phyloP scores from a whole-genome alignment of 2,797 vertebrate species.

The Rallus crepitans region DNA sequence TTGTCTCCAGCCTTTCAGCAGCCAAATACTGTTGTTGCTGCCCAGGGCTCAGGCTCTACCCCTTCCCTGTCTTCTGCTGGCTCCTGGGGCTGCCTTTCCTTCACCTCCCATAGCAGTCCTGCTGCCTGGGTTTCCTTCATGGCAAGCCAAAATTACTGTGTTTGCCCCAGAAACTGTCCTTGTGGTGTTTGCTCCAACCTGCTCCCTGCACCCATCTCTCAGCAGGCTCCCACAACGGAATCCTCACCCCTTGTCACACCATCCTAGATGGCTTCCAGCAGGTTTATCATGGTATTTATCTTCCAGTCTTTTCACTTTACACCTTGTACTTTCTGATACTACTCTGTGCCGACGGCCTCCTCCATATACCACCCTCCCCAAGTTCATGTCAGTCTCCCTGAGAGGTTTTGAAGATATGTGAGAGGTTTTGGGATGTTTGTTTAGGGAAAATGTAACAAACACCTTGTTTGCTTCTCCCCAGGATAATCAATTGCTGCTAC shows the following conservation, averaged over 20 bases:
- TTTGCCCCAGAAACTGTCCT: background rate
- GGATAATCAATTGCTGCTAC: background rate
- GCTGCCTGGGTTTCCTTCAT: background rate
- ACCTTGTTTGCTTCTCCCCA: background rate
- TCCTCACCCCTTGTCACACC: accelerated
- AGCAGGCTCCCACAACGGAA: background rate
- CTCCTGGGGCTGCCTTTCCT: background rate
- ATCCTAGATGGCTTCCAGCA: background rate
- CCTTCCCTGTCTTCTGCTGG: accelerated
- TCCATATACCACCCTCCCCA: background rate
- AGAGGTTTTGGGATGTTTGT: background rate
- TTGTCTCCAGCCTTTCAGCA: background rate
- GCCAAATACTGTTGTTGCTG: background rate
- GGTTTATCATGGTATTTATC: no score
- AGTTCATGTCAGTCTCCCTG: background rate
- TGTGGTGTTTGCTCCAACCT: background rate
- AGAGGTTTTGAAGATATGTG: background rate
- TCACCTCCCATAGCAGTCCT: accelerated
- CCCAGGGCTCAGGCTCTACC: background rate
- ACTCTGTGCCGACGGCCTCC: accelerated
- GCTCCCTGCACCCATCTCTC: background rate
- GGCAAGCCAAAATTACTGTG: background rate
- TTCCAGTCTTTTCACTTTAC: background rate
- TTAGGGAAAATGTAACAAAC: background rate
- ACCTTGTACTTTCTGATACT: background rate